A percentile compares a stretch with the other conserved stretches of the same genome.
These are phyloP conservation scores for Synanthedon formicaeformis DNA, from an alignment of 2,888 invertebrate species.

Conservation along the genomic window DNA sequence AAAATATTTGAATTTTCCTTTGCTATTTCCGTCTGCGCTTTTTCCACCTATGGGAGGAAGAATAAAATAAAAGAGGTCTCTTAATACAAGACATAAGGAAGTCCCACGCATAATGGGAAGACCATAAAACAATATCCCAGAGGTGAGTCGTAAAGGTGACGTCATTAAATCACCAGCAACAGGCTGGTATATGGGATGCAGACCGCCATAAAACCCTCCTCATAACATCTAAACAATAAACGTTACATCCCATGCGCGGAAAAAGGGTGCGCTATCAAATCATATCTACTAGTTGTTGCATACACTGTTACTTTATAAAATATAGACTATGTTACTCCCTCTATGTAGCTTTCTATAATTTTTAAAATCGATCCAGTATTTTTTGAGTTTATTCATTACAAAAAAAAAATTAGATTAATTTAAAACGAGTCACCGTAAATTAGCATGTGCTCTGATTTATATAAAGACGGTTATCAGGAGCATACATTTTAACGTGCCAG, in stretches of 20 bases:
- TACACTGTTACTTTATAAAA: no score
- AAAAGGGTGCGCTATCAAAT: not conserved
- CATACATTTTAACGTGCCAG: not conserved
- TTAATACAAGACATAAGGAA: not conserved
- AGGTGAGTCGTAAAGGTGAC: slow-evolving; percentile 15
- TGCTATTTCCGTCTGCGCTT: no score
- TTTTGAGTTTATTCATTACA: no score
- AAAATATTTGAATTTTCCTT: no score
- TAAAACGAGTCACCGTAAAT: no score
- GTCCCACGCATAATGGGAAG: not conserved
- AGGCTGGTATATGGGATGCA: slow-evolving; percentile 10
- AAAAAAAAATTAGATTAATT: no score
- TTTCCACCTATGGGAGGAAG: no score
- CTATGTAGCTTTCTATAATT: no score
- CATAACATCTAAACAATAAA: not conserved
- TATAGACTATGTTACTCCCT: no score
- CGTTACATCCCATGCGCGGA: not conserved
- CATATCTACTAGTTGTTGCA: no score
- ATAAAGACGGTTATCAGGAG: not conserved
- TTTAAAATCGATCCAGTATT: no score
- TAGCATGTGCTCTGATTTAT: not conserved
- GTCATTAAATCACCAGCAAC: slow-evolving; percentile 12
- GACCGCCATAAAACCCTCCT: slow-evolving; percentile 19
- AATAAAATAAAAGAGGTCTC: not conserved
- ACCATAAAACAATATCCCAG: slow-evolving; percentile 12